Base-by-base conservation (phyloP, 2,113 vertebrate species). In the Bos indicus region DNA sequence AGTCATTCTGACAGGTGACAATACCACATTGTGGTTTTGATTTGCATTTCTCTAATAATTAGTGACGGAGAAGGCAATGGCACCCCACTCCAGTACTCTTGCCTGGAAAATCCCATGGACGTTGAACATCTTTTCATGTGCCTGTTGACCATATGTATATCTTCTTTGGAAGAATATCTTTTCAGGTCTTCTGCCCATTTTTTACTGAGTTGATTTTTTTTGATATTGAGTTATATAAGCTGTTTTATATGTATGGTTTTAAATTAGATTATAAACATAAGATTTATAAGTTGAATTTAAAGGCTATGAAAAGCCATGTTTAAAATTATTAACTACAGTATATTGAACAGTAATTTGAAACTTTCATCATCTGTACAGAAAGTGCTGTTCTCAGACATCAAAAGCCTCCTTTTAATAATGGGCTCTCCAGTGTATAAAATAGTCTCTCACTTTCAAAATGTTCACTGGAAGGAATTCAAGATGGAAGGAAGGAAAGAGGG, bases 391-490 rank as follows among this genome's bases (percentile, higher is more conserved):
- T 93, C 82, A 62, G 82, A 96, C n/a, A 90, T 67, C 52, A 91
- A 92, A 96, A 83, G 7, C 3, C 7, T 84, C 43, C 3, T 90
- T 90, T 96, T 67, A 93, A 56, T 15, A 86, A 94, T 7, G 12
- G n/a, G 13, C 77, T 77, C 82, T 82, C 46, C 62, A 52, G 5
- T 25, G 46, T 36, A 54, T 60, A 83, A 86, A 96, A 60, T 67
- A 93, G 60, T 67, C 30, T 94, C 36, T 64, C 51, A 30, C n/a
- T 89, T 96, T 84, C 17, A 86, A 94, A 97, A 81, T 54, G 46
- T 21, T 91, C 84, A 71, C 10, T 7, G 40, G 54, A 82, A 95
- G 25, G n/a, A 64, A 82, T 30, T 92, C 40, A 85, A 86, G 67
- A 94, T 19, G 12, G 57, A n/a, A 43, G 10, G 43, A 52, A 48